Percentiles rank a stretch among this genome's conserved stretches.
Evolutionary conservation across 1,140 invertebrate genomes (phyloP).

Genomic region (Pristionchus pacificus): DNA sequence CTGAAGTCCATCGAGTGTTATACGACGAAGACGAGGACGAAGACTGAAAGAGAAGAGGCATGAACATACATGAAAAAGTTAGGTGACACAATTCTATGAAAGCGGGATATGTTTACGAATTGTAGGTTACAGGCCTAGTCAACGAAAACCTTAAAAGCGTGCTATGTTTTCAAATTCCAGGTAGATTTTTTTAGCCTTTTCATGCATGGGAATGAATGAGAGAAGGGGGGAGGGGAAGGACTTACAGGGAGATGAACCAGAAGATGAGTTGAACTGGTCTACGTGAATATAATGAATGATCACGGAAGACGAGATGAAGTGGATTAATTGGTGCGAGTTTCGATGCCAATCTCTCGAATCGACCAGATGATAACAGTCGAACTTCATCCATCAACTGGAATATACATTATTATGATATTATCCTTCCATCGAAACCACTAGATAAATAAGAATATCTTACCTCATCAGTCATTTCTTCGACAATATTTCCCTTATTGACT

Average conservation of each 20-base stretch:
- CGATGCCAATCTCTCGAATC: not conserved
- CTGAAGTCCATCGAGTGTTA: not conserved
- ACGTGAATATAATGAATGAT: not conserved
- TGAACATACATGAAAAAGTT: too few species aligned
- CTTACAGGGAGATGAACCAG: not conserved
- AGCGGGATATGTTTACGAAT: too few species aligned
- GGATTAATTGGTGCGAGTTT: not conserved
- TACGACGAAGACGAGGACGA: not conserved
- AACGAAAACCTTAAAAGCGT: too few species aligned
- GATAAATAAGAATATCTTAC: too few species aligned
- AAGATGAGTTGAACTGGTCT: not conserved
- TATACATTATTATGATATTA: not conserved
- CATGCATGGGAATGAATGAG: not conserved
- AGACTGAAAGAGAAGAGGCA: not conserved
- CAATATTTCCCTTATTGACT: not conserved
- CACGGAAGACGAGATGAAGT: not conserved
- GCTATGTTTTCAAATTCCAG: too few species aligned
- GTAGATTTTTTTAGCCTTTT: too few species aligned
- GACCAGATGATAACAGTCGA: not conserved
- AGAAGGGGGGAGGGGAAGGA: not conserved
- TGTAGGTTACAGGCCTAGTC: too few species aligned
- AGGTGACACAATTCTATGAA: too few species aligned
- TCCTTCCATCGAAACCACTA: too few species aligned
- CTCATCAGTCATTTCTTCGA: not conserved
- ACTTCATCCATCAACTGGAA: not conserved